Evolutionary conservation across 2,113 vertebrate species (phyloP).

Genomic region (Tiliqua scincoides): DNA sequence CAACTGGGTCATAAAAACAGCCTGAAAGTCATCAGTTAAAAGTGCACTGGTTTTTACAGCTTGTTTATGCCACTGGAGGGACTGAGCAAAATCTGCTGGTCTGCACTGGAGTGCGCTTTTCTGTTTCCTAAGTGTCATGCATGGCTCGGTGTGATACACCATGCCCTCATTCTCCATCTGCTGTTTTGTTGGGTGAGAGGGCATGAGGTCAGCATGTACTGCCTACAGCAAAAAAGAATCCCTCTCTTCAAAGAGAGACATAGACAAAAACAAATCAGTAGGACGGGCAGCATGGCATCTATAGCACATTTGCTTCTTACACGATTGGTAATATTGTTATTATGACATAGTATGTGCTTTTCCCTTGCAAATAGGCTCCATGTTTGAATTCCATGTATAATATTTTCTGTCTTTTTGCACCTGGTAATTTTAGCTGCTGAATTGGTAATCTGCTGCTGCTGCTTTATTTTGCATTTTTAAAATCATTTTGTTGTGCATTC

Average conservation of each 20-base stretch:
- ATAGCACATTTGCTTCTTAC: too few species aligned
- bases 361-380: not conserved
- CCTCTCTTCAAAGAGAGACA: not conserved
- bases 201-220: not conserved
- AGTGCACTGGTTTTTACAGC: not conserved
- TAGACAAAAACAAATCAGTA: not conserved
- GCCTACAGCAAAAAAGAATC: not conserved
- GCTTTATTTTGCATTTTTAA: too few species aligned
- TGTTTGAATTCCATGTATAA: too few species aligned
- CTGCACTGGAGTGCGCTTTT: not conserved
- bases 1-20: not conserved
- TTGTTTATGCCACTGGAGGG: not conserved
- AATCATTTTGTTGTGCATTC: not conserved
- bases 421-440: too few species aligned
- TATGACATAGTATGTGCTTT: not conserved
- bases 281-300: too few species aligned
- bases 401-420: too few species aligned
- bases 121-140: not conserved
- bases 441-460: too few species aligned
- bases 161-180: not conserved
- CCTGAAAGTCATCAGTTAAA: not conserved
- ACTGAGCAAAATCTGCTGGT: not conserved
- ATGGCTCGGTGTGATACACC: not conserved
- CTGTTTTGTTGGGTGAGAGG: not conserved
- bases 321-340: too few species aligned